Base-by-base conservation (phyloP, 2,113 vertebrate genomes). In the Panurus biarmicus region DNA sequence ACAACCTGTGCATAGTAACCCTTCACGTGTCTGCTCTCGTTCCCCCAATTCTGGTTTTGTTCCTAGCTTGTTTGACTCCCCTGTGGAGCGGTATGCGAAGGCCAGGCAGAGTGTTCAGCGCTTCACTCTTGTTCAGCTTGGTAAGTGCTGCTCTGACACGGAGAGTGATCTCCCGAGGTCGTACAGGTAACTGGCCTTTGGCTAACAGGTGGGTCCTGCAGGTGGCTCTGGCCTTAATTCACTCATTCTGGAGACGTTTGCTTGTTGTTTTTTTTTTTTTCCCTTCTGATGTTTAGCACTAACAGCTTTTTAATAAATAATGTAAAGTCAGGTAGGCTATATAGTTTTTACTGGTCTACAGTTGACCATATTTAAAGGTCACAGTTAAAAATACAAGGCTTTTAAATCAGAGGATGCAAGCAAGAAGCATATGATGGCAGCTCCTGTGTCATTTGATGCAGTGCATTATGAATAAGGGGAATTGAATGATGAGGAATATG, bases 1-100 rank as follows among this genome's bases (percentile, higher is more conserved):
- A 2, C 47, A 13, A 12, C 20, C 14, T 18, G 9, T 8, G 26
- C 7, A 0, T 14, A 40, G 24, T 50, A 33, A 8, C 31, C 23
- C 13, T 10, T 15, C 3, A 2, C 6, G 24, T 51, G 29, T 42
- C 12, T 1, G 0, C 48, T 47, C 15, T 29, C 23, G 6, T 50
- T 29, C 42, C 29, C 58, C 19, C 60, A 20, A 9, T 31, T n/a
- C 28, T 67, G 54, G 5, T 66, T 48, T 40, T 64, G 23, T 51
- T n/a, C 35, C 1, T 28, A 98, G 98, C 74, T 95, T 98, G 31
- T 98, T 98, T 47, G 98, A 98, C 80, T 94, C 95, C 66, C 97
- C 98, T 0, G 88, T 24, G 0, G 97, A 98, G 60, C 94, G 97
- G 66, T 98, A 98, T 38, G 69, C 44, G 20, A 98, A 97, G 96